These are phyloP conservation scores for Watsonalla cultraria DNA, from an alignment of 2,888 invertebrate species.

Conservation along the genomic window DNA sequence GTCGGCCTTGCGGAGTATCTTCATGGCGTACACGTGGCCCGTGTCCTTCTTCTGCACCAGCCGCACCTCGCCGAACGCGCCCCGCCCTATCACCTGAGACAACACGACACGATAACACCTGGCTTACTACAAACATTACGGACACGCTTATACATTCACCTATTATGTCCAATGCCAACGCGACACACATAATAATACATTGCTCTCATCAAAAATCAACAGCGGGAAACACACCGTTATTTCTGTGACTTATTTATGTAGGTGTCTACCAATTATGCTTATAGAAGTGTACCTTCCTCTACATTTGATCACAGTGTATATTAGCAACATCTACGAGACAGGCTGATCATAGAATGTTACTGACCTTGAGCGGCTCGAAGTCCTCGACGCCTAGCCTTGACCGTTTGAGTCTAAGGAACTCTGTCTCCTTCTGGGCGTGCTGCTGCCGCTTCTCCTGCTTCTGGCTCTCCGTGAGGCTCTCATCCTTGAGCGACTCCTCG, in stretches of 20 bases:
- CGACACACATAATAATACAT: no score
- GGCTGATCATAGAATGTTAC: neutral
- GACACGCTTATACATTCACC: no score
- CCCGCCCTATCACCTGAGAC: slow-evolving; percentile 86
- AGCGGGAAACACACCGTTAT: no score
- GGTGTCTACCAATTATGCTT: no score
- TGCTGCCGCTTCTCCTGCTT: slow-evolving; percentile 95
- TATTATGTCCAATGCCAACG: no score
- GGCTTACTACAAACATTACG: no score
- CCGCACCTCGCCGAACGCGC: slow-evolving; percentile 96
- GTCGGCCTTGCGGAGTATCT: slow-evolving; percentile 98
- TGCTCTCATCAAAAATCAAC: no score
- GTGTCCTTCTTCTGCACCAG: slow-evolving; percentile 99
- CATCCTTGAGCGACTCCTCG: slow-evolving; percentile 97
- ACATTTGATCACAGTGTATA: no score
- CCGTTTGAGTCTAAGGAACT: slow-evolving; percentile 96
- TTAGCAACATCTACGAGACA: no score
- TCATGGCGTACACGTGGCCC: slow-evolving; percentile 99
- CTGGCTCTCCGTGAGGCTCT: slow-evolving; percentile 95
- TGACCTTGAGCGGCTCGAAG: slow-evolving; percentile 97
- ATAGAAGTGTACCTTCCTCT: no score
- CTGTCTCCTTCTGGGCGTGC: slow-evolving; percentile 99
- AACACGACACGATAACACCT: neutral
- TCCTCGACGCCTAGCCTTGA: slow-evolving; percentile 98
- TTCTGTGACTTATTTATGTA: no score